Evolutionary conservation across 1,140 invertebrate genomes (phyloP), one percentile per base, ranked within the genome.

Genomic region (Achroia grisella): DNA sequence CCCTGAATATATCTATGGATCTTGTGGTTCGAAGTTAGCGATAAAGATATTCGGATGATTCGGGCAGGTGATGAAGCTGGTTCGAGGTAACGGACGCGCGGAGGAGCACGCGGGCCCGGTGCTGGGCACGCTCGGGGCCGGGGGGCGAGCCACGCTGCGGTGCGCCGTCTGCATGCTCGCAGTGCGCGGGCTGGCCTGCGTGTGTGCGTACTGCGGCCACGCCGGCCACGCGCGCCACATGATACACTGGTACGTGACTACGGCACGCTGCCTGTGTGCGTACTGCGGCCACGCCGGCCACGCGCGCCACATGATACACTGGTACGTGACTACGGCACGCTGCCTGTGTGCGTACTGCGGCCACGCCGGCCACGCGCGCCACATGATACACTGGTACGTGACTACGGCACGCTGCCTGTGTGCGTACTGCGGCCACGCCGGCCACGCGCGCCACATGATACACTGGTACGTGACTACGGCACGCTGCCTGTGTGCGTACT

Each of bases 281-380:
- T 87, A 91, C 14, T 98, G 96, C 83, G 94, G 95, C 1, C 97
- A 98, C 86, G 96, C 95, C 28, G 96, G 96, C 5, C 97, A 98
- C 74, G 91, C 71, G 2, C 94, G 97, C 2, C 71, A 78, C 50
- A 66, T 73, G 59, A 48, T 69, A 17, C 50, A 97, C 95, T 86
- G 84, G 89, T 66, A 80, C 10, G n/a, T n/a, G n/a, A n/a, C n/a
- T n/a, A n/a, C n/a, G n/a, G n/a, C n/a, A n/a, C n/a, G 94, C 92
- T 64, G 92, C 93, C 53, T 98, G 96, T 70, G 78, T n/a, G n/a
- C 94, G 15, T 87, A 91, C 14, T 98, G 96, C 83, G 94, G 95
- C 1, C 97, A 98, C 86, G 96, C 95, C 28, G 96, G 96, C 5
- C 97, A 98, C 74, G 91, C 71, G 2, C 94, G 97, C 2, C 71